Percentiles rank a stretch among this genome's conserved stretches.
Conservation (phyloP, 2,888 invertebrate species). For the Patella ulyssiponensis region DNA sequence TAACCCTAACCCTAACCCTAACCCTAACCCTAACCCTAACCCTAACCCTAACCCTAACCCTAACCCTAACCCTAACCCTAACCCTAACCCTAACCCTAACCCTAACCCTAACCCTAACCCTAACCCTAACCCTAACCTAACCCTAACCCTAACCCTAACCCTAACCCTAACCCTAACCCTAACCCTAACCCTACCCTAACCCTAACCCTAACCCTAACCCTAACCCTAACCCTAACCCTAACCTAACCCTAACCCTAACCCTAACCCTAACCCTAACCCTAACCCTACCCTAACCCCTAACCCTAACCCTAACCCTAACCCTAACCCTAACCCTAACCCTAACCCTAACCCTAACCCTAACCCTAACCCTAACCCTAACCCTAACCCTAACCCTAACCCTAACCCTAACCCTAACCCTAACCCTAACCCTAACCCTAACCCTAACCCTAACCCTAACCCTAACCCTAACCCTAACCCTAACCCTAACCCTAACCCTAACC, state of each 20-base stretch:
- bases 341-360: conserved; percentile 1
- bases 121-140: conserved; percentile 1
- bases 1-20: too few species aligned
- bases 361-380: conserved; percentile 1
- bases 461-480: conserved; percentile 1
- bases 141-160: conserved; percentile 1
- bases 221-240: conserved; percentile 1
- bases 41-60: conserved; percentile 1
- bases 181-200: not conserved
- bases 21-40: too few species aligned
- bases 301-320: not conserved
- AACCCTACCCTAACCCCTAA: not conserved
- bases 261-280: conserved; percentile 1
- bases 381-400: conserved; percentile 1
- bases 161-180: conserved; percentile 1
- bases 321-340: not conserved
- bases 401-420: not conserved
- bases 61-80: not conserved
- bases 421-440: conserved; percentile 1
- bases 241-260: conserved; percentile 1
- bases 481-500: conserved; percentile 1
- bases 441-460: conserved; percentile 1
- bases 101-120: not conserved
- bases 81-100: not conserved
- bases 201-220: conserved; percentile 1